Conservation (phyloP, 2,888 invertebrate genomes). For the Serrognathus titanus region DNA sequence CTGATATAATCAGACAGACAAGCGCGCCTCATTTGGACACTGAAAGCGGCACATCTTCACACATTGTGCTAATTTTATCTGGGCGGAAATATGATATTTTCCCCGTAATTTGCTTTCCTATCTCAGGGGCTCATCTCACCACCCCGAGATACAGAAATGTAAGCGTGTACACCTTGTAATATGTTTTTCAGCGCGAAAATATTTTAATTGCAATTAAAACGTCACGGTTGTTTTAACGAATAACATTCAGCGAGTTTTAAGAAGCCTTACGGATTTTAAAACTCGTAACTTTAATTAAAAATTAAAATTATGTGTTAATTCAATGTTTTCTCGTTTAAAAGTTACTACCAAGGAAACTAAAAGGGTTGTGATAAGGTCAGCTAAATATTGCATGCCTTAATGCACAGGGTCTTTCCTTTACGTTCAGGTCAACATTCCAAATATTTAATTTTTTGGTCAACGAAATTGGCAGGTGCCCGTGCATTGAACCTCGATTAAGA, state of each 20-base stretch:
- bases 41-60: constrained; percentile 2
- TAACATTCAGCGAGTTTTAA: no score
- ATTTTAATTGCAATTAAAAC: neutral
- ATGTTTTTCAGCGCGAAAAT: neutral
- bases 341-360: no score
- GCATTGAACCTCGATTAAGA: neutral
- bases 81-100: constrained; percentile 3
- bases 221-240: no score
- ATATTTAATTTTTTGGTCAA: neutral
- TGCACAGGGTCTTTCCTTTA: no score
- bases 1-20: constrained; percentile 20
- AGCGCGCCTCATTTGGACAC: constrained; percentile 13
- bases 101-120: neutral
- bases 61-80: constrained; percentile 5
- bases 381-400: no score
- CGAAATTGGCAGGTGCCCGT: neutral
- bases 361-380: no score
- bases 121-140: neutral
- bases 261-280: no score
- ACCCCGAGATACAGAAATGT: no score
- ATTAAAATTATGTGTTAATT: no score
- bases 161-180: neutral
- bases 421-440: neutral
- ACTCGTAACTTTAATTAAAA: no score
- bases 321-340: no score